Percentiles rank a stretch among this genome's conserved stretches.
Evolutionary conservation across 2,888 invertebrate species (phyloP).

Genomic region (Cartodere bifasciata): DNA sequence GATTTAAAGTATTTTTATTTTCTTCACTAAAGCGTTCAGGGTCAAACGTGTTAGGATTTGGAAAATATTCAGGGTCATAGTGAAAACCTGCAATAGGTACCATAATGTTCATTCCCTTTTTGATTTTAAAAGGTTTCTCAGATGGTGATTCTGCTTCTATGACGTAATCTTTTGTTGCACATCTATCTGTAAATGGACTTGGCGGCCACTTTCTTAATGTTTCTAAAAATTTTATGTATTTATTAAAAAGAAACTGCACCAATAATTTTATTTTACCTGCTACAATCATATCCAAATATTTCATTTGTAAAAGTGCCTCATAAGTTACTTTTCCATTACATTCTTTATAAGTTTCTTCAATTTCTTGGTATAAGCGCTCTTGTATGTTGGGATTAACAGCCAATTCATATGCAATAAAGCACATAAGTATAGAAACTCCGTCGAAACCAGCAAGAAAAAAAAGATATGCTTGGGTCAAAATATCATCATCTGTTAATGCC

Average conservation of each 20-base stretch:
- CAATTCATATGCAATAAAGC: constrained; percentile 42
- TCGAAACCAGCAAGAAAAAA: constrained; percentile 40
- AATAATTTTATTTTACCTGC: constrained; percentile 24
- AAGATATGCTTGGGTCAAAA: constrained; percentile 40
- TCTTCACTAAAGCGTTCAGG: constrained; percentile 37
- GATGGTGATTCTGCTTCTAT: constrained; percentile 29
- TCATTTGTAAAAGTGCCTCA: constrained; percentile 38
- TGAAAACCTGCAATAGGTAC: constrained; percentile 40
- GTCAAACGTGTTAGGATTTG: constrained; percentile 39
- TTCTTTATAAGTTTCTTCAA: constrained; percentile 14
- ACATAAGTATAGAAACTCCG: constrained; percentile 32
- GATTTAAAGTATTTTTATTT: constrained; percentile 37
- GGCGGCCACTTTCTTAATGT: constrained; percentile 39
- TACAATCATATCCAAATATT: constrained; percentile 47
- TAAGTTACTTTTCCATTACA: constrained; percentile 31
- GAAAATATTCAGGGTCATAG: constrained; percentile 42
- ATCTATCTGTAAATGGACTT: constrained; percentile 34
- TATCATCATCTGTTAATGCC: constrained; percentile 33
- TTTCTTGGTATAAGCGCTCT: constrained; percentile 37
- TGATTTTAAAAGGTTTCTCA: constrained; percentile 23
- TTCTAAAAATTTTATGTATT: constrained; percentile 21
- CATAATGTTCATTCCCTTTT: constrained; percentile 36
- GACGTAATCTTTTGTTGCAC: constrained; percentile 38
- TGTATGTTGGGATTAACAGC: constrained; percentile 46
- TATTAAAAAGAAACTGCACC: not conserved